Base-by-base conservation (phyloP, 2,113 vertebrate genomes). In the Furnarius figulus region DNA sequence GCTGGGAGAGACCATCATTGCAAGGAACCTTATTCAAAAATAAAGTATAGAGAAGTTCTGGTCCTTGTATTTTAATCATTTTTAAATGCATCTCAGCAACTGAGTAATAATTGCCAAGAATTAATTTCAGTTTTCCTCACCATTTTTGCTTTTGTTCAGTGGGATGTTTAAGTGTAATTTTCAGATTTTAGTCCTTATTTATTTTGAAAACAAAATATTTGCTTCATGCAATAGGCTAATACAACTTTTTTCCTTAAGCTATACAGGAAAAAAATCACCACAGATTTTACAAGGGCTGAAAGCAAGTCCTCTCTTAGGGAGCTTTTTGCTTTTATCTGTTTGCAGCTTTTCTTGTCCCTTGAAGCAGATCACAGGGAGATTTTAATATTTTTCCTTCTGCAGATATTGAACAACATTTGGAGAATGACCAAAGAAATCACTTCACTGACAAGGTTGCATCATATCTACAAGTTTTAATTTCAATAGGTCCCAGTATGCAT, bases 321-420 rank as follows among this genome's bases (percentile, higher is more conserved):
- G 35, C 31, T 67, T 81, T 95, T 92, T 89, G 40, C 53, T 96
- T 96, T 87, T 85, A 31, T 95, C 58, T 90, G 20, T 44, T 96
- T 88, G 40, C 42, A 81, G 53, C 15, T 77, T 89, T 93, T 87
- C 91, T 89, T 92, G 86, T 89, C 80, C 65, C 89, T 95, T 44
- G 37, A 85, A 96, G 92, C 49, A 89, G 63, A 89, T 87, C 68
- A 91, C 46, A 65, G 87, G 61, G 42, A 91, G 81, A 77, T 91
- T 96, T 94, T 86, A 92, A 58, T 86, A 71, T 47, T 80, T 92
- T 67, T 52, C 71, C 40, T 92, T 79, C 72, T 94, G 81, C 52
- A 87, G 82, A 78, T 71, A 73, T 49, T 87, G 67, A 90, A 39
- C 67, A 92, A 62, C 74, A 61, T 93, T 97, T 95, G 85, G 87